Conservation (phyloP, 1,140 invertebrate genomes). For the Rhagoletis pomonella region DNA sequence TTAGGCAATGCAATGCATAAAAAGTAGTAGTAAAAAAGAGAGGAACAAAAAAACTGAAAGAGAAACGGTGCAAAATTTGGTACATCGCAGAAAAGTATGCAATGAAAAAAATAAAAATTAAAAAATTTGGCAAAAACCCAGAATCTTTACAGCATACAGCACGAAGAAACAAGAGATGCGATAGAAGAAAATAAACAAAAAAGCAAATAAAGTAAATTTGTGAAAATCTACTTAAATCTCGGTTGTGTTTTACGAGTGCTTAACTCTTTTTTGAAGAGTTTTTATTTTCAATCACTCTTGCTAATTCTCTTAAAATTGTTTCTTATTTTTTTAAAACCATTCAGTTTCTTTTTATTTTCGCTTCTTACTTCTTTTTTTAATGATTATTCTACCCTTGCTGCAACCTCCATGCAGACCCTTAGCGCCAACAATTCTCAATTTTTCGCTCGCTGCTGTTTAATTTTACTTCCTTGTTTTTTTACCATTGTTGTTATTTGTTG, state of each 20-base stretch:
- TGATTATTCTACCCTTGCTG: not conserved
- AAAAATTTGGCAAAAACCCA: too few species aligned
- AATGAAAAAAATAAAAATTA: too few species aligned
- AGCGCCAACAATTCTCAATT: not conserved
- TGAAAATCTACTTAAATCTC: too few species aligned
- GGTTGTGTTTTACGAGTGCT: too few species aligned
- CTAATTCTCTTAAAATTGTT: not conserved
- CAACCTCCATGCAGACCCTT: not conserved
- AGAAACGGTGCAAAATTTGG: not conserved
- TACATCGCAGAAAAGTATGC: not conserved
- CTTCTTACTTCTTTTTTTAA: not conserved
- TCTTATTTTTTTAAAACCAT: not conserved
- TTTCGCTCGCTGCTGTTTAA: not conserved
- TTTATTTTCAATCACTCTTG: not conserved
- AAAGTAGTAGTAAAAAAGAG: too few species aligned
- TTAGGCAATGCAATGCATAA: too few species aligned
- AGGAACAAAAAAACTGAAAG: not conserved
- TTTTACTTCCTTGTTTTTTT: not conserved
- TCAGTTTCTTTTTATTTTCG: not conserved
- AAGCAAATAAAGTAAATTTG: too few species aligned
- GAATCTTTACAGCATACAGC: too few species aligned
- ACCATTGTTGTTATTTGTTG: conserved; percentile 28
- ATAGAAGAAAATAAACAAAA: too few species aligned
- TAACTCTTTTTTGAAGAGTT: not conserved
- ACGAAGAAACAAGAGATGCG: too few species aligned